These are phyloP conservation scores for Haemorhous mexicanus DNA, from an alignment of 2,113 vertebrate species.

Conservation along the genomic window DNA sequence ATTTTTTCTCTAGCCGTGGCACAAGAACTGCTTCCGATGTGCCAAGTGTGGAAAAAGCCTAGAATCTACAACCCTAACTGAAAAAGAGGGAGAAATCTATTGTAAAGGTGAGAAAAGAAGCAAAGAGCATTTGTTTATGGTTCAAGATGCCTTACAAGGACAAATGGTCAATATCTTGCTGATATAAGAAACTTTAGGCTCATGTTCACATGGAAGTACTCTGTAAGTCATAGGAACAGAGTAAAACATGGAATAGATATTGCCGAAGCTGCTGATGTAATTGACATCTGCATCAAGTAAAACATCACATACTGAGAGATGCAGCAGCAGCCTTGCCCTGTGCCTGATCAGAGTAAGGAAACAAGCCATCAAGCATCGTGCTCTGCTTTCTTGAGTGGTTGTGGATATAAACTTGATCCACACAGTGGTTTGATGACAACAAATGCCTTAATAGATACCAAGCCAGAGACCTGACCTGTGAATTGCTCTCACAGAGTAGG, in stretches of 20 bases:
- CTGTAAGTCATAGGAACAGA: neutral
- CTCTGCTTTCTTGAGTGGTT: rapidly evolving
- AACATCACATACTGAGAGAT: neutral
- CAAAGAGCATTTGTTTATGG: neutral
- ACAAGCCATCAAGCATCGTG: neutral
- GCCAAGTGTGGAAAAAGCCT: constrained; percentile 95
- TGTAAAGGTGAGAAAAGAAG: constrained; percentile 87
- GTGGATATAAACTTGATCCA: neutral
- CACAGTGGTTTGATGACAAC: neutral
- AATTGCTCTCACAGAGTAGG: neutral
- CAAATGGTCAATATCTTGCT: neutral
- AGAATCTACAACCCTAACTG: constrained; percentile 94
- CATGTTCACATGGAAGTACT: neutral
- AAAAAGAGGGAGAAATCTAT: constrained; percentile 97
- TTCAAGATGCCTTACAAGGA: neutral
- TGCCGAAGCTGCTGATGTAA: neutral
- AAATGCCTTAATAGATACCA: neutral
- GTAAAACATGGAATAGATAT: neutral
- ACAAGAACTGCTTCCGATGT: constrained; percentile 96
- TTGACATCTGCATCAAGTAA: neutral
- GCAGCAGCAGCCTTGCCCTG: neutral
- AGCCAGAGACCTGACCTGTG: rapidly evolving
- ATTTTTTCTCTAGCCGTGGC: constrained; percentile 82
- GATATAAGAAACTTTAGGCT: neutral
- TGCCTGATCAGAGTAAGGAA: neutral